Conservation (phyloP, 2,888 invertebrate genomes). For the Lepetodrilus schrolli region DNA sequence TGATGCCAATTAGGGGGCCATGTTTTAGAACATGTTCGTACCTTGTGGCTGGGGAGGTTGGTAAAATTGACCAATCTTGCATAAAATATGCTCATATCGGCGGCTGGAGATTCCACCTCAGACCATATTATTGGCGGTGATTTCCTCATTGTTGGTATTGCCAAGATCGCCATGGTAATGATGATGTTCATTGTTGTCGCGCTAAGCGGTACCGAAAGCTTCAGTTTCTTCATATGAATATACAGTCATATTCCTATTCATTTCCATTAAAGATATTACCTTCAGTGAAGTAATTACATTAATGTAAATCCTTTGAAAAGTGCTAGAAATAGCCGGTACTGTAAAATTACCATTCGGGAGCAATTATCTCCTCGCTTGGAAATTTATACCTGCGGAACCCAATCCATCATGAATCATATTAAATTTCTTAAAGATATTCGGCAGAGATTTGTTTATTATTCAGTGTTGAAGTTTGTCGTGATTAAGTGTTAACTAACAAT, state of each 20-base stretch:
- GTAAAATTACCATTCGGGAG: background rate
- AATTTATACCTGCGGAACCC: background rate
- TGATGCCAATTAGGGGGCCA: conserved; percentile 1
- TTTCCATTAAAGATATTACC: too few relatives aligned
- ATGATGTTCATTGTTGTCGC: too few relatives aligned
- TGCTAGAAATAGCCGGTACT: too few relatives aligned
- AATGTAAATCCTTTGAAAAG: too few relatives aligned
- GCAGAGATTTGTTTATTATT: background rate
- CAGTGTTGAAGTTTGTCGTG: background rate
- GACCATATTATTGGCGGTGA: too few relatives aligned
- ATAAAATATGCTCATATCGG: background rate
- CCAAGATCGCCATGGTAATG: too few relatives aligned
- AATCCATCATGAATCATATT: background rate
- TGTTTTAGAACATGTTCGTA: conserved; percentile 22
- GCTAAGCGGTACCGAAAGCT: too few relatives aligned
- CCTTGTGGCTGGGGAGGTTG: background rate
- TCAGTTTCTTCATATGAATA: too few relatives aligned
- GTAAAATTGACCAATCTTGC: conserved; percentile 20
- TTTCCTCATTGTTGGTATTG: too few relatives aligned
- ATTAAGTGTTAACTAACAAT: conserved; percentile 3
- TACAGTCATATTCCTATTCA: too few relatives aligned
- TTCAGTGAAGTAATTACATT: too few relatives aligned
- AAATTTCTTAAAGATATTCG: background rate
- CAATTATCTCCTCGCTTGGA: background rate
- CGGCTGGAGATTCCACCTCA: background rate